Evolutionary conservation across 2,113 vertebrate species (phyloP).

Genomic region (Chrysochloris asiatica): DNA sequence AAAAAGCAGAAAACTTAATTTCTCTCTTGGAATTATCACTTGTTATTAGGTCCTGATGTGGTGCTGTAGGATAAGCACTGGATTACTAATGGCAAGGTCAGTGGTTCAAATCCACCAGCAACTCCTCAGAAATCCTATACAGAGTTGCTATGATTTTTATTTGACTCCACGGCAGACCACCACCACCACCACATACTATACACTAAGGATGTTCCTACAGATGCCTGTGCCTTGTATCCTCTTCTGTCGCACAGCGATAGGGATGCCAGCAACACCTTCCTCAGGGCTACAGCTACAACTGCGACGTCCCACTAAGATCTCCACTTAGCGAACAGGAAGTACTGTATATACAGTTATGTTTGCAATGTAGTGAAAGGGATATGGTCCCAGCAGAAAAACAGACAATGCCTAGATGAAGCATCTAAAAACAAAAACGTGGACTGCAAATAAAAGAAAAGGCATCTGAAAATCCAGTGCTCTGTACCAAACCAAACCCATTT

Average conservation of each 20-base stretch:
- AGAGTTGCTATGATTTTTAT: no score
- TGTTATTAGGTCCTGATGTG: no score
- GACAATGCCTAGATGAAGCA: neutral
- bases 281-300: slow-evolving; percentile 6
- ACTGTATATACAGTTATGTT: neutral
- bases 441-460: neutral
- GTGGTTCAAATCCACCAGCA: no score
- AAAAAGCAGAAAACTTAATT: neutral
- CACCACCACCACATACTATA: no score
- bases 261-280: neutral
- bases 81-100: no score
- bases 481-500: neutral
- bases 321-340: neutral
- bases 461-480: neutral
- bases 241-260: neutral
- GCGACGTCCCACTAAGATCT: slow-evolving; percentile 6
- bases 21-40: neutral
- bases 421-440: neutral
- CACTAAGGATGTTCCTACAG: neutral
- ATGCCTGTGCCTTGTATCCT: neutral
- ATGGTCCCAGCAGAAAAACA: neutral
- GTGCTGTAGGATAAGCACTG: no score
- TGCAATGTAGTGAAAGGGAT: neutral
- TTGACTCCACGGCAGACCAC: no score
- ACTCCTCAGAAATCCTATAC: no score